A percentile compares a stretch with the other conserved stretches of the same genome.
phyloP scores from a whole-genome alignment of 2,888 invertebrate species.

The Lepas anatifera region DNA sequence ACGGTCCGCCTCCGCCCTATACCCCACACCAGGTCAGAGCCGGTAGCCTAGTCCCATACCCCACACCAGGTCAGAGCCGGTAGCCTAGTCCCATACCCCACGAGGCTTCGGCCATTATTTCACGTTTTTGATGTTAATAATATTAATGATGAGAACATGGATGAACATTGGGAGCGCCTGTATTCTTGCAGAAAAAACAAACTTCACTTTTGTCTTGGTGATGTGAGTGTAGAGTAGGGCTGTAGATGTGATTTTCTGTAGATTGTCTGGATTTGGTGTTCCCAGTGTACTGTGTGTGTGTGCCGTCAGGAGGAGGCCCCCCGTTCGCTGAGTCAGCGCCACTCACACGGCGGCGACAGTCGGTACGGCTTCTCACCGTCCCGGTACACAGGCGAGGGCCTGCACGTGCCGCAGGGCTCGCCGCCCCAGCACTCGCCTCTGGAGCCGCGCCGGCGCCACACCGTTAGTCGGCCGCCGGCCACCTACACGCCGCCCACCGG shows the following conservation, averaged over 20 bases:
- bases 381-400: not conserved
- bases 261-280: too few species aligned
- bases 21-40: not conserved
- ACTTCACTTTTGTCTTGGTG: too few species aligned
- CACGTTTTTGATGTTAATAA: too few species aligned
- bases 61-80: not conserved
- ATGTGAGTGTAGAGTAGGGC: too few species aligned
- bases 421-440: not conserved
- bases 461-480: not conserved
- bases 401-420: not conserved
- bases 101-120: too few species aligned
- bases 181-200: too few species aligned
- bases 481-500: not conserved
- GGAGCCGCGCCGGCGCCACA: not conserved
- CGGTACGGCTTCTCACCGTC: constrained; percentile 37
- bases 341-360: constrained; percentile 43
- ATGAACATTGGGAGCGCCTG: too few species aligned
- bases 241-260: too few species aligned
- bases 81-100: too few species aligned
- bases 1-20: constrained; percentile 33
- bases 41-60: not conserved
- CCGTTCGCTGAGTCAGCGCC: not conserved
- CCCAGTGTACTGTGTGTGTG: too few species aligned
- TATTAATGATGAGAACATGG: too few species aligned
- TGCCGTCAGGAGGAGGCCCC: not conserved